A percentile compares a stretch with the other conserved stretches of the same genome.
These are phyloP conservation scores for Pituophis catenifer DNA, from an alignment of 2,113 vertebrate species.

Conservation along the genomic window DNA sequence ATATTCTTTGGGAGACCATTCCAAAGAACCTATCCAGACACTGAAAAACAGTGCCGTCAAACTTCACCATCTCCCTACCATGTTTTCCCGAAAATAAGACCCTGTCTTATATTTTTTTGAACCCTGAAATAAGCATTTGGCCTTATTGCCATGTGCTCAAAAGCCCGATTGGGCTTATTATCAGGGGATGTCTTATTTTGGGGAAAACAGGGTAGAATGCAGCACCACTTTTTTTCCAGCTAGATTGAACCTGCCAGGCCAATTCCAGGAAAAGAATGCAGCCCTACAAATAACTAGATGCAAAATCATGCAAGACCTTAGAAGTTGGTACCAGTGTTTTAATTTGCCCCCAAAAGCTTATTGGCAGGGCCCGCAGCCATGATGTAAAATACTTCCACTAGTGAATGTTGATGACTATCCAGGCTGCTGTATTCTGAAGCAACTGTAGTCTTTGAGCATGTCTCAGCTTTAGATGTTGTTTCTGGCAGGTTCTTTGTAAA, in stretches of 20 bases:
- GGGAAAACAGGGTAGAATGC: background rate
- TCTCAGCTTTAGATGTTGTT: background rate
- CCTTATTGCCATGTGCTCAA: too few species aligned
- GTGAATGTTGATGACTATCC: background rate
- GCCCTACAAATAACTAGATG: background rate
- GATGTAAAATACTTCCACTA: background rate
- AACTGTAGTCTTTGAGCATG: background rate
- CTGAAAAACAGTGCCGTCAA: background rate
- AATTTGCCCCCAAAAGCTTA: background rate
- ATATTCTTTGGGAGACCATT: background rate
- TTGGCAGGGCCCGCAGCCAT: background rate
- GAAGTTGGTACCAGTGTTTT: background rate
- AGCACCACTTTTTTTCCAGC: background rate
- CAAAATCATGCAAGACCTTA: background rate
- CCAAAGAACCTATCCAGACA: background rate
- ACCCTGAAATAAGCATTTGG: too few species aligned
- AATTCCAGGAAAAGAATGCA: background rate
- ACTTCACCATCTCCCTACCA: background rate
- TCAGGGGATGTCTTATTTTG: too few species aligned
- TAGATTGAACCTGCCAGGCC: background rate
- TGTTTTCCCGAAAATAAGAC: too few species aligned
- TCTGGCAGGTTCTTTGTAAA: background rate
- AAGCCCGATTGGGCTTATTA: too few species aligned
- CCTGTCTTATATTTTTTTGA: too few species aligned
- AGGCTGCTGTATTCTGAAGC: background rate